Evolutionary conservation across 2,888 invertebrate species (phyloP).

Genomic region (Plutella xylostella): DNA sequence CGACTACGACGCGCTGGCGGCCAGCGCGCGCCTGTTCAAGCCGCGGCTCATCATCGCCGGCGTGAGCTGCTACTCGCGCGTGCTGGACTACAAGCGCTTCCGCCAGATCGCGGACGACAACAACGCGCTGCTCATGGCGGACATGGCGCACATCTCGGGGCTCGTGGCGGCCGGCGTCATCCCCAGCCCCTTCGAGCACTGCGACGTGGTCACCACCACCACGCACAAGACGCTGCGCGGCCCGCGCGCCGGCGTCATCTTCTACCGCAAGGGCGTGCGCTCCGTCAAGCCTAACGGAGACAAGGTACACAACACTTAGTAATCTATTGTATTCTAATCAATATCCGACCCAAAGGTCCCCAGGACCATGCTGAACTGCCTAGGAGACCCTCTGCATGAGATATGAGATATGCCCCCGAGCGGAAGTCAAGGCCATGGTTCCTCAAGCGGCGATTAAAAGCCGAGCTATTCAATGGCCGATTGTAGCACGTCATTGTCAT

Average conservation of each 20-base stretch:
- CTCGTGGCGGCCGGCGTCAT: conserved; percentile 88
- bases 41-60: conserved; percentile 96
- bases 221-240: conserved; percentile 95
- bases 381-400: no score
- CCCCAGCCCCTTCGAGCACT: conserved; percentile 90
- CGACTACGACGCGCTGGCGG: conserved; percentile 90
- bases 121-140: conserved; percentile 89
- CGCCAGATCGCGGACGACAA: conserved; percentile 84
- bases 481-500: no score
- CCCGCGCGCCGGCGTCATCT: conserved; percentile 90
- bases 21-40: conserved; percentile 87
- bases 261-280: conserved; percentile 90
- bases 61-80: conserved; percentile 92
- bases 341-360: no score
- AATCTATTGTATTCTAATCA: no score
- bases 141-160: conserved; percentile 97
- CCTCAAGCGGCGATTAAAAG: no score
- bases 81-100: conserved; percentile 92
- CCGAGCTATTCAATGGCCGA: no score
- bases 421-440: no score
- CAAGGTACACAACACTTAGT: no score
- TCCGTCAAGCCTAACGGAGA: conserved; percentile 85
- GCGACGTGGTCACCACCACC: conserved; percentile 94
- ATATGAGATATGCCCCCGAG: no score
- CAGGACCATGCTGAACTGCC: no score